These are phyloP conservation scores for Torymus texanus DNA, from an alignment of 2,888 invertebrate genomes.

Conservation along the genomic window DNA sequence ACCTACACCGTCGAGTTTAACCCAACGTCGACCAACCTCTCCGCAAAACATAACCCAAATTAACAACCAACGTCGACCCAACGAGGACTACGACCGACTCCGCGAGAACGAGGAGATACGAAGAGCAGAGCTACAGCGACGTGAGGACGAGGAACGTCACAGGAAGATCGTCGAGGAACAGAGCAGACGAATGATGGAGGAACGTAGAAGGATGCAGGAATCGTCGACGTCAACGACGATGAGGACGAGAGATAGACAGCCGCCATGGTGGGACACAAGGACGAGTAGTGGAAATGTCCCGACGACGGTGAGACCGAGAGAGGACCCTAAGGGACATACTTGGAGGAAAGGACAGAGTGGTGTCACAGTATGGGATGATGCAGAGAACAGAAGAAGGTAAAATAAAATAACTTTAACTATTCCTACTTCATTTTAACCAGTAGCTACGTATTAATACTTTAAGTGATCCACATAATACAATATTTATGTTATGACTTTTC, in stretches of 20 bases:
- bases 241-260: not conserved
- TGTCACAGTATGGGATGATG: too few relatives aligned
- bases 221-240: not conserved
- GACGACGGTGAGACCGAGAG: too few relatives aligned
- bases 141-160: constrained; percentile 1
- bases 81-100: not conserved
- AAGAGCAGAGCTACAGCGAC: constrained; percentile 1
- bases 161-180: constrained; percentile 4
- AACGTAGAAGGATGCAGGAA: not conserved
- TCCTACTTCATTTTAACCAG: too few relatives aligned
- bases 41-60: not conserved
- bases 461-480: too few relatives aligned
- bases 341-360: too few relatives aligned
- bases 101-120: constrained; percentile 11
- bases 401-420: too few relatives aligned
- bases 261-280: too few relatives aligned
- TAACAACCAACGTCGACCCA: not conserved
- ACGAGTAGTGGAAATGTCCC: too few relatives aligned
- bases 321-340: too few relatives aligned
- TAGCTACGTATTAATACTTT: too few relatives aligned
- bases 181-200: not conserved
- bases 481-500: too few relatives aligned
- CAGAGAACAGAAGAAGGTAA: too few relatives aligned
- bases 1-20: not conserved
- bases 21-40: not conserved